Evolutionary conservation across 2,888 invertebrate genomes (phyloP).

Genomic region (Pollenia amentaria): DNA sequence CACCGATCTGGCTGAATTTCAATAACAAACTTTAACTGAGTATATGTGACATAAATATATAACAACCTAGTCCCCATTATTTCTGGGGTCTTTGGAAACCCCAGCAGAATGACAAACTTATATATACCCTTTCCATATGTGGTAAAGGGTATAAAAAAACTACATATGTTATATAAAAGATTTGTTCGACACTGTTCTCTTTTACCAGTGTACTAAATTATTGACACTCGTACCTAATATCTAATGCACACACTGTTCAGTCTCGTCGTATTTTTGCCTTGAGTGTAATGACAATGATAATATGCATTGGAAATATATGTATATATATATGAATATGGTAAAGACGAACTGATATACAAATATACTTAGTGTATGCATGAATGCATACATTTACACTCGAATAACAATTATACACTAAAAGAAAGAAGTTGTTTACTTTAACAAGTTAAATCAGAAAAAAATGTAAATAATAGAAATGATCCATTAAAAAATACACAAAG

Average conservation of each 20-base stretch:
- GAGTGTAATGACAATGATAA: constrained; percentile 3
- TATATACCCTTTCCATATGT: too few species aligned
- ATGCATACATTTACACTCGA: constrained; percentile 25
- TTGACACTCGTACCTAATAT: constrained; percentile 27
- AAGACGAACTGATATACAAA: constrained; percentile 35
- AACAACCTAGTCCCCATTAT: too few species aligned
- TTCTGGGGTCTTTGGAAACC: too few species aligned
- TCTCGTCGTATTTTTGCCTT: neutral
- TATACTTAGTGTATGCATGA: constrained; percentile 13
- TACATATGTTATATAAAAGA: too few species aligned
- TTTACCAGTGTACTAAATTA: neutral
- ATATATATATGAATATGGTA: neutral
- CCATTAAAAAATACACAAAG: neutral
- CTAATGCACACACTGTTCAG: neutral
- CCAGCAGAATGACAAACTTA: too few species aligned
- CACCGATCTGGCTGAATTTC: too few species aligned
- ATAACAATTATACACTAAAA: constrained; percentile 8
- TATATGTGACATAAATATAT: too few species aligned
- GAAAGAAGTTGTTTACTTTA: neutral
- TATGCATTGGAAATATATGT: constrained; percentile 5
- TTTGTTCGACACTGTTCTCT: constrained; percentile 1
- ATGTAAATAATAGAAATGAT: neutral
- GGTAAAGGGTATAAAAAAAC: too few species aligned
- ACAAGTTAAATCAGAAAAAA: too few species aligned
- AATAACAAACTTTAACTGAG: too few species aligned